Conservation (phyloP, 2,113 vertebrate species). For the Xenopus borealis region DNA sequence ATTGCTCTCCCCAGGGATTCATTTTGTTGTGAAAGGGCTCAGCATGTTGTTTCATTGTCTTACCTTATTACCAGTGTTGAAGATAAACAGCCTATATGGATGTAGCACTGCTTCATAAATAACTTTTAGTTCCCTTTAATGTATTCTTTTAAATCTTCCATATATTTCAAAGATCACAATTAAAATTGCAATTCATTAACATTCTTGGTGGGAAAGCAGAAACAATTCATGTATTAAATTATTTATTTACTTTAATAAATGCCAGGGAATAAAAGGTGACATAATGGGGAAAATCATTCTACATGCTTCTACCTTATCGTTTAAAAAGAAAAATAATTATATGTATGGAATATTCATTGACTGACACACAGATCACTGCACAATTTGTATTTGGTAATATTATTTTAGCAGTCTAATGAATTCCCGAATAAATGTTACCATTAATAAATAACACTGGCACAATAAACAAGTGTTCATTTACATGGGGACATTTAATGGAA, state of each 20-base stretch:
- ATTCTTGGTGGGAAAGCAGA: slow-evolving; percentile 28
- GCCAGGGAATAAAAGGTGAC: not conserved
- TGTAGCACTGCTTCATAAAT: slow-evolving; percentile 28
- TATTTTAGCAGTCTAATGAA: too few relatives aligned
- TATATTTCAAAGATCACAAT: not conserved
- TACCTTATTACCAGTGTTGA: slow-evolving; percentile 52
- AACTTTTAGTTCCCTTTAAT: slow-evolving; percentile 29
- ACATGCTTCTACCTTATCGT: too few relatives aligned
- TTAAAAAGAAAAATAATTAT: too few relatives aligned
- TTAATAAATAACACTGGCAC: too few relatives aligned
- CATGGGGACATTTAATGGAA: too few relatives aligned
- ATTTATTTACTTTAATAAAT: slow-evolving; percentile 6
- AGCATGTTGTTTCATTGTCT: slow-evolving; percentile 49
- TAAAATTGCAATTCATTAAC: slow-evolving; percentile 18
- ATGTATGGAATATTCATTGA: too few relatives aligned
- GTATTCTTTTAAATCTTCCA: slow-evolving; percentile 1
- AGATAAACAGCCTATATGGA: slow-evolving; percentile 51
- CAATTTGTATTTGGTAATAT: too few relatives aligned
- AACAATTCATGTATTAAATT: slow-evolving; percentile 12
- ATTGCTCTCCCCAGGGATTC: slow-evolving; percentile 30
- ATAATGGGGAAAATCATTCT: too few relatives aligned
- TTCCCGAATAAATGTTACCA: too few relatives aligned
- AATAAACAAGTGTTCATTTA: too few relatives aligned
- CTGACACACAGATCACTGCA: too few relatives aligned
- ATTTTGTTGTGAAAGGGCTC: slow-evolving; percentile 49